phyloP scores from a whole-genome alignment of 2,113 vertebrate genomes.

The Hypomesus transpacificus region DNA sequence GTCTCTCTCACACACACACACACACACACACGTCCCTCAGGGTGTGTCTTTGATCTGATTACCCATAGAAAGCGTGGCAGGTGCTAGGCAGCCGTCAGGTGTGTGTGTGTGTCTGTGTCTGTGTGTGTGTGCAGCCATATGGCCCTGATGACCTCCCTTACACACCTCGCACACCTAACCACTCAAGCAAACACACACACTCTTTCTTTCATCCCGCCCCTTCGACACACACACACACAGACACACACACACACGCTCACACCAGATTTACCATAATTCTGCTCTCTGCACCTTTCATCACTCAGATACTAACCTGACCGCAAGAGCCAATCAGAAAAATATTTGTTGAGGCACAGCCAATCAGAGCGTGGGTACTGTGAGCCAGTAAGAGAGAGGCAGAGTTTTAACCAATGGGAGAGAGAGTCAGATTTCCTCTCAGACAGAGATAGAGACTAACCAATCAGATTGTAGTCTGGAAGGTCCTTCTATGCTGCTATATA shows the following conservation, averaged over 20 bases:
- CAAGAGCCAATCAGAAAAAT: background rate
- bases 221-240: constrained; percentile 11
- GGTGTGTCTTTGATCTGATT: constrained; percentile 62
- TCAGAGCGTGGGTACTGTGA: background rate
- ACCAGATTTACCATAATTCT: no score
- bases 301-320: constrained; percentile 43
- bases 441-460: constrained; percentile 66
- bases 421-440: constrained; percentile 44
- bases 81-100: constrained; percentile 80
- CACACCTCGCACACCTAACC: constrained; percentile 62
- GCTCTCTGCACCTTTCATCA: no score
- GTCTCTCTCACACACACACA: constrained; percentile 27
- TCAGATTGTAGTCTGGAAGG: constrained; percentile 43
- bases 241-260: background rate
- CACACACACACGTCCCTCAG: constrained; percentile 27
- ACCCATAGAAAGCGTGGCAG: constrained; percentile 72
- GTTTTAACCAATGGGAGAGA: constrained; percentile 49
- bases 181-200: constrained; percentile 27
- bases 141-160: constrained; percentile 59
- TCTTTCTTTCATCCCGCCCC: constrained; percentile 41
- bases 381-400: constrained; percentile 45
- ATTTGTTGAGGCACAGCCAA: no score
- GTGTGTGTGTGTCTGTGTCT: constrained; percentile 66
- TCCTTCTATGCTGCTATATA: constrained; percentile 48
- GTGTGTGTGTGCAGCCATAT: constrained; percentile 70